Evolutionary conservation across 2,888 invertebrate species (phyloP).

Genomic region (Gymnosoma rotundatum): DNA sequence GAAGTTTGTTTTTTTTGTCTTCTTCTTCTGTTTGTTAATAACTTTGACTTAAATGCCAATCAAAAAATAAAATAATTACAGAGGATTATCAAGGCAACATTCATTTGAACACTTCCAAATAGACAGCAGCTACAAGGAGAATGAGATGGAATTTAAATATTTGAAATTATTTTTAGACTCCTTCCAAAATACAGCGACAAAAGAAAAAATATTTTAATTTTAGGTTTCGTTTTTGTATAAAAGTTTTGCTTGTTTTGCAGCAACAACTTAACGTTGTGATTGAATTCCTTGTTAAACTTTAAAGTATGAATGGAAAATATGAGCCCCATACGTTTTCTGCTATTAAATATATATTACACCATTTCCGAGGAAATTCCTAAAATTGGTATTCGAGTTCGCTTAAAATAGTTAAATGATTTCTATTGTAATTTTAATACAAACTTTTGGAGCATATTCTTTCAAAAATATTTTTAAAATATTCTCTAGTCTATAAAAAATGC

Average conservation of each 20-base stretch:
- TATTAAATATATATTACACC: conserved; percentile 8
- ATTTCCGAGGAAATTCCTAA: background rate
- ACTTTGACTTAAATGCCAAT: conserved; percentile 65
- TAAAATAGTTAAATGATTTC: too few relatives aligned
- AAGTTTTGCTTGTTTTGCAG: conserved; percentile 11
- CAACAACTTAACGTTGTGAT: conserved; percentile 44
- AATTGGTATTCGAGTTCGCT: background rate
- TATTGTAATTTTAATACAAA: too few relatives aligned
- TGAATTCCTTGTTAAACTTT: conserved; percentile 45
- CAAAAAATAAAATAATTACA: conserved; percentile 66
- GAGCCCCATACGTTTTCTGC: background rate
- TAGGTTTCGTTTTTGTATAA: conserved; percentile 9
- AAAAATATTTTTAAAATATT: too few relatives aligned
- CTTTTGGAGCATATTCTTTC: too few relatives aligned
- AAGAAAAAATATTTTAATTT: conserved; percentile 26
- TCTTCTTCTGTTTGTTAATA: conserved; percentile 49
- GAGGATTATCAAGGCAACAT: conserved; percentile 41
- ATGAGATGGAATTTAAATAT: conserved; percentile 28
- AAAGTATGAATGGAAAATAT: background rate
- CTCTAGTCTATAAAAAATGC: too few relatives aligned
- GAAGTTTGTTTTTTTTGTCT: conserved; percentile 6
- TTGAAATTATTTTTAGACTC: conserved; percentile 28
- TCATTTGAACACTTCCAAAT: background rate
- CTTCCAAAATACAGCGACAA: background rate
- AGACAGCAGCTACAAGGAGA: background rate